Evolutionary conservation across 2,113 vertebrate genomes (phyloP).

Genomic region (Crotalus viridis): DNA sequence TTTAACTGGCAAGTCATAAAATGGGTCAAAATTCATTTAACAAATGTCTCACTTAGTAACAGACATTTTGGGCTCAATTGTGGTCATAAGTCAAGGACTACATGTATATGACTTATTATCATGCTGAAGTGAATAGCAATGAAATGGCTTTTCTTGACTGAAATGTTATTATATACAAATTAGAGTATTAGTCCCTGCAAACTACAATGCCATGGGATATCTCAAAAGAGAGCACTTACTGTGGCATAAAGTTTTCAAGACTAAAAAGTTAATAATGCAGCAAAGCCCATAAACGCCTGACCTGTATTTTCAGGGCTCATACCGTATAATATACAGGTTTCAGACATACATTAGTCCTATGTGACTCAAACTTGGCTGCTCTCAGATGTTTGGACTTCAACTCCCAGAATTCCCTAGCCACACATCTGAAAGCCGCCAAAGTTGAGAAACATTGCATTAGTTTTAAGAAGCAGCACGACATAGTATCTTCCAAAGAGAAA

Average conservation of each 20-base stretch:
- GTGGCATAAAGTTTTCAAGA: neutral
- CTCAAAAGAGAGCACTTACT: neutral
- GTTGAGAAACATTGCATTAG: neutral
- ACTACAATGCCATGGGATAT: neutral
- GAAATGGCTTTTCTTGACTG: neutral
- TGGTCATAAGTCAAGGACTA: no score
- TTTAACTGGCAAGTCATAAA: no score
- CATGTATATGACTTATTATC: neutral
- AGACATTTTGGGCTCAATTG: no score
- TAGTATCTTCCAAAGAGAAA: neutral
- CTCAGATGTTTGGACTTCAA: no score
- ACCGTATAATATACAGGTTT: neutral
- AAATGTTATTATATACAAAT: neutral
- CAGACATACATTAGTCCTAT: neutral
- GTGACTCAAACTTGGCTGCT: no score
- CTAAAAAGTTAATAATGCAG: neutral
- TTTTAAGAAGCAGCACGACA: neutral
- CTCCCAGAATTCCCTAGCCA: neutral
- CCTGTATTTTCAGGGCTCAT: neutral
- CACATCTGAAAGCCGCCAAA: neutral
- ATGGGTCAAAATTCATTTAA: no score
- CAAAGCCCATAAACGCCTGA: neutral
- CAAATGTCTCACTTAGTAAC: no score
- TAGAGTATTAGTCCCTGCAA: neutral
- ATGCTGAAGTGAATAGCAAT: neutral